Evolutionary conservation across 1,140 invertebrate species (phyloP).

Genomic region (Philopotamus ludificatus): DNA sequence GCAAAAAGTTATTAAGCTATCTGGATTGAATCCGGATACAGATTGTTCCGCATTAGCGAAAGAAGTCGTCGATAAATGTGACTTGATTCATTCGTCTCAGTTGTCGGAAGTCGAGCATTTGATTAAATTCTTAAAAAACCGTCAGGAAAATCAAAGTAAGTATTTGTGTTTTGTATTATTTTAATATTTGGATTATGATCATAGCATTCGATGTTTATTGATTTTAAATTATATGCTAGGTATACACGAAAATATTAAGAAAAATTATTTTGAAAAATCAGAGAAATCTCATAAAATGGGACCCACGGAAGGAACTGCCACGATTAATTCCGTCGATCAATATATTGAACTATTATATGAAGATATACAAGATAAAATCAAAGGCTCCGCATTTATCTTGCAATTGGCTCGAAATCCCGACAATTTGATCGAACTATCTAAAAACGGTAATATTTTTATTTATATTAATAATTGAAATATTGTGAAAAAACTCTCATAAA

Average conservation of each 20-base stretch:
- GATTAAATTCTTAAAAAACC: constrained; percentile 88
- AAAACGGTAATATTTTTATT: constrained; percentile 69
- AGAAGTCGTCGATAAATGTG: constrained; percentile 87
- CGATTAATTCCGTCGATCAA: constrained; percentile 82
- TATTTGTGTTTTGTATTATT: constrained; percentile 3
- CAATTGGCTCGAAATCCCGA: constrained; percentile 89
- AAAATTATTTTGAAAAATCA: constrained; percentile 33
- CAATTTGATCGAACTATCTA: constrained; percentile 89
- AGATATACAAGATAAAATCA: constrained; percentile 88
- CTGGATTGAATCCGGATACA: constrained; percentile 77
- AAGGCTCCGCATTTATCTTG: constrained; percentile 87
- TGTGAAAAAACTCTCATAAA: constrained; percentile 3
- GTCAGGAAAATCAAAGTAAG: constrained; percentile 58
- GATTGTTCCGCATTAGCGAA: constrained; percentile 78
- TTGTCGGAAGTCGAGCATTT: constrained; percentile 85
- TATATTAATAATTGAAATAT: not conserved
- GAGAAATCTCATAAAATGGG: constrained; percentile 44
- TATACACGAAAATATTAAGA: too few relatives aligned
- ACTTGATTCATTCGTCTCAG: constrained; percentile 83
- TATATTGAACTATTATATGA: constrained; percentile 98
- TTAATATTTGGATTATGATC: too few relatives aligned
- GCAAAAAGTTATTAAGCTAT: constrained; percentile 82
- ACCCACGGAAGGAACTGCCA: constrained; percentile 57
- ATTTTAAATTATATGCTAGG: too few relatives aligned
- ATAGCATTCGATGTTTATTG: too few relatives aligned